These are phyloP conservation scores for Anguilla marmorata DNA, from an alignment of 2,797 vertebrate genomes.

Conservation along the genomic window DNA sequence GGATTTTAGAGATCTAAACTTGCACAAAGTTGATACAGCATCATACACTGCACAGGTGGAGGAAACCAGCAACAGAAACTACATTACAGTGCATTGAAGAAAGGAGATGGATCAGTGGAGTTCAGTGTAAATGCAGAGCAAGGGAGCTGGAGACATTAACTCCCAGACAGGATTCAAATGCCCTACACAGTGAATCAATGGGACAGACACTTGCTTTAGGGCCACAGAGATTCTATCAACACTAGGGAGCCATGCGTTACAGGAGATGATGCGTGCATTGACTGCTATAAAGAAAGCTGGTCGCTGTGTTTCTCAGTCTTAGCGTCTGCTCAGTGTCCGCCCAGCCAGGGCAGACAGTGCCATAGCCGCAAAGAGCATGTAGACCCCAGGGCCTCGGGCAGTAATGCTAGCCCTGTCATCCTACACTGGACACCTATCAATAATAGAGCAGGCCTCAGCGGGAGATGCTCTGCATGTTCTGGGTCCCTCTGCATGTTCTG, in stretches of 20 bases:
- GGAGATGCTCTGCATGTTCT: constrained; percentile 39
- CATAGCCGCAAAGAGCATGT: not conserved
- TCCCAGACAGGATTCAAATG: not conserved
- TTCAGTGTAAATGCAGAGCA: not conserved
- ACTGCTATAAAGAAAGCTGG: not conserved
- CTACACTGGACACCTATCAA: constrained; percentile 52
- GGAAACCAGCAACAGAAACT: not conserved
- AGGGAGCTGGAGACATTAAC: not conserved
- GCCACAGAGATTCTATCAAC: not conserved
- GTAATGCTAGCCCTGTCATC: constrained; percentile 55
- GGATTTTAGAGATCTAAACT: not conserved
- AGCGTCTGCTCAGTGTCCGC: not conserved
- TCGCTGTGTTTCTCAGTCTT: not conserved
- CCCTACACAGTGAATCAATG: not conserved
- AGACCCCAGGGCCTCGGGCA: constrained; percentile 13
- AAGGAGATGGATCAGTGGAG: not conserved
- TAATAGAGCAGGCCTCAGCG: constrained; percentile 51
- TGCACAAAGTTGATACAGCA: not conserved
- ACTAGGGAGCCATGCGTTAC: not conserved
- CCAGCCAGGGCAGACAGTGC: not conserved
- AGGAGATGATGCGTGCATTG: not conserved
- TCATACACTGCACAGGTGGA: not conserved
- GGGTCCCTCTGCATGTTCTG: too few species aligned
- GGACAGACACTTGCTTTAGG: not conserved
- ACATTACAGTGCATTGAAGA: not conserved